Evolutionary conservation across 1,140 invertebrate genomes (phyloP).

Genomic region (Papilio glaucus): DNA sequence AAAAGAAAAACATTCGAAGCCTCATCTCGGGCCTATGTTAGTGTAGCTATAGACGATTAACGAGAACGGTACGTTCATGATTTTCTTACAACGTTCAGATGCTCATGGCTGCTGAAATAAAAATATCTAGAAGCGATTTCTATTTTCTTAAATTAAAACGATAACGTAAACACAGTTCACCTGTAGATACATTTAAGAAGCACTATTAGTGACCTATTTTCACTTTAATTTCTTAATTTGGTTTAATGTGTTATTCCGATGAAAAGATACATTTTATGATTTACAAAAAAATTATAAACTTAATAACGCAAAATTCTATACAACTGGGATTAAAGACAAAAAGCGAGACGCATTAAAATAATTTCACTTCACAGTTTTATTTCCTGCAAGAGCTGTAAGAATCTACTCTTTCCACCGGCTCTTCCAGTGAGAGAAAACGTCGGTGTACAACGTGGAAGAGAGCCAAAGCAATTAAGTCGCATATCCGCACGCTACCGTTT

Average conservation of each 20-base stretch:
- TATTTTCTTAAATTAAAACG: background rate
- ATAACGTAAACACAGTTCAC: too few species aligned
- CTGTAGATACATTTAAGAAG: too few species aligned
- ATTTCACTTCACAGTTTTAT: background rate
- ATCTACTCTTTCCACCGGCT: conserved; percentile 14
- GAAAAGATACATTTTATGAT: too few species aligned
- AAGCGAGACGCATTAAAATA: background rate
- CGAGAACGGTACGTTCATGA: conserved; percentile 6
- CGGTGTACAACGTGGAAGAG: conserved; percentile 57
- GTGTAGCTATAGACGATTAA: background rate
- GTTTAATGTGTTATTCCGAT: too few species aligned
- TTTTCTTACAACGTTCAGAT: conserved; percentile 9
- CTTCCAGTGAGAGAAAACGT: conserved; percentile 40
- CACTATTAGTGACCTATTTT: too few species aligned
- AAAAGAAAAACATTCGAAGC: too few species aligned
- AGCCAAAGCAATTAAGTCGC: conserved; percentile 77
- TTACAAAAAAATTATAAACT: too few species aligned
- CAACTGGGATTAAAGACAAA: background rate
- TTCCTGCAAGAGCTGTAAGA: conserved; percentile 4
- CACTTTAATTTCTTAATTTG: background rate
- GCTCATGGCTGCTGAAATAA: conserved; percentile 6
- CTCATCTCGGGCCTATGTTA: background rate
- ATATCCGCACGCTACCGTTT: conserved; percentile 56
- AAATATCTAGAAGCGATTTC: conserved; percentile 3
- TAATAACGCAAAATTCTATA: background rate